A percentile compares a stretch with the other conserved stretches of the same genome.
Evolutionary conservation across 2,888 invertebrate genomes (phyloP).

Genomic region (Scelioninae gen. 2): DNA sequence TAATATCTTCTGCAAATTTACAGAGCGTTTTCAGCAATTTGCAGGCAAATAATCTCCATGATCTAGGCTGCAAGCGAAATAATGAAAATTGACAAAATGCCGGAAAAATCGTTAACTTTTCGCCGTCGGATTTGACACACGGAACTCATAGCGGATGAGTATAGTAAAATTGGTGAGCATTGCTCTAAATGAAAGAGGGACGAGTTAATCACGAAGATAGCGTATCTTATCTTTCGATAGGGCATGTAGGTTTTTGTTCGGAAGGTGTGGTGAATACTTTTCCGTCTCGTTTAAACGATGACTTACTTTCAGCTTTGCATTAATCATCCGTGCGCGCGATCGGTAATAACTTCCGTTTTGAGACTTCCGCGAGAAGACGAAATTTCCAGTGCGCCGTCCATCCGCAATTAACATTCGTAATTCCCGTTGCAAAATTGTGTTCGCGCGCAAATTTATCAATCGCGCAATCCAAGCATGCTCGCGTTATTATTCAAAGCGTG

Average conservation of each 20-base stretch:
- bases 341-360: background rate
- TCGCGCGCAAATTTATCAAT: background rate
- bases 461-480: background rate
- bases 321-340: slow-evolving; percentile 28
- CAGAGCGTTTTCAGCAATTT: too few species aligned
- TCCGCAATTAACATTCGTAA: background rate
- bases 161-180: slow-evolving; percentile 48
- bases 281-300: slow-evolving; percentile 41
- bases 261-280: slow-evolving; percentile 70
- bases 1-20: too few species aligned
- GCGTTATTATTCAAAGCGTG: background rate
- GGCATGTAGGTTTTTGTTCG: slow-evolving; percentile 69
- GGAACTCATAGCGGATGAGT: slow-evolving; percentile 12
- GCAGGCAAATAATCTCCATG: too few species aligned
- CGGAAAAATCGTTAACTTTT: too few species aligned
- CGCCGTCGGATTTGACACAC: background rate
- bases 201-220: slow-evolving; percentile 68
- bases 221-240: slow-evolving; percentile 73
- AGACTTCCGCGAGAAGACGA: too few species aligned
- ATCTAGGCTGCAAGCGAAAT: too few species aligned
- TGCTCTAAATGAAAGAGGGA: slow-evolving; percentile 56
- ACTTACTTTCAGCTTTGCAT: slow-evolving; percentile 26
- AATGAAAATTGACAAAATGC: too few species aligned
- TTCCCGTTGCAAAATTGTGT: background rate
- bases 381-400: too few species aligned